Conservation (phyloP, 2,888 invertebrate species). For the Neoaliturus tenellus region DNA sequence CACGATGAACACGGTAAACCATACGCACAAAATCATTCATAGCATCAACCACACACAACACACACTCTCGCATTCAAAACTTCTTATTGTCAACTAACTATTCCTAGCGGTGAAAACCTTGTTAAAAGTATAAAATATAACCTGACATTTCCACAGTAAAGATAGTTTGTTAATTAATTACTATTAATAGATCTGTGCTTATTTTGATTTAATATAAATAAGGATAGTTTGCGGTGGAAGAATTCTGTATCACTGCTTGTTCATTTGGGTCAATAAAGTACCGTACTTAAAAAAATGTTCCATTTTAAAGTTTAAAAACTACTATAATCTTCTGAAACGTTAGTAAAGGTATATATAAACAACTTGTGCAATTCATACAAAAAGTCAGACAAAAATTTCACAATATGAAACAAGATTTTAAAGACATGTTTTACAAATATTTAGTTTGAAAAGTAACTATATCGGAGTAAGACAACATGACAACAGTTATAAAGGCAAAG, state of each 20-base stretch:
- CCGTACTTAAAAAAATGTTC: too few species aligned
- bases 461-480: neutral
- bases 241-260: neutral
- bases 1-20: constrained; percentile 29
- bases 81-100: constrained; percentile 48
- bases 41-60: too few species aligned
- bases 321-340: too few species aligned
- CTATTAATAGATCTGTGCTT: neutral
- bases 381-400: too few species aligned
- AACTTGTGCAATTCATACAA: too few species aligned
- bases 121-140: constrained; percentile 13
- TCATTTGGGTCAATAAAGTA: too few species aligned
- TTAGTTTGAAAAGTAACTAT: too few species aligned
- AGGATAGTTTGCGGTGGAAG: neutral
- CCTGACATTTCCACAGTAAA: neutral
- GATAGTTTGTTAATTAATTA: neutral
- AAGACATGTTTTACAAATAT: too few species aligned
- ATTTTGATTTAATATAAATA: neutral
- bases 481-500: neutral
- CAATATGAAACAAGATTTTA: too few species aligned
- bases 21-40: neutral
- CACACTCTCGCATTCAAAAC: neutral
- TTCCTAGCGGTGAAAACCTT: neutral
- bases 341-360: too few species aligned
- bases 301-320: too few species aligned